These are phyloP conservation scores for Galaxias olidus DNA, from an alignment of 2,797 vertebrate genomes.

Conservation along the genomic window DNA sequence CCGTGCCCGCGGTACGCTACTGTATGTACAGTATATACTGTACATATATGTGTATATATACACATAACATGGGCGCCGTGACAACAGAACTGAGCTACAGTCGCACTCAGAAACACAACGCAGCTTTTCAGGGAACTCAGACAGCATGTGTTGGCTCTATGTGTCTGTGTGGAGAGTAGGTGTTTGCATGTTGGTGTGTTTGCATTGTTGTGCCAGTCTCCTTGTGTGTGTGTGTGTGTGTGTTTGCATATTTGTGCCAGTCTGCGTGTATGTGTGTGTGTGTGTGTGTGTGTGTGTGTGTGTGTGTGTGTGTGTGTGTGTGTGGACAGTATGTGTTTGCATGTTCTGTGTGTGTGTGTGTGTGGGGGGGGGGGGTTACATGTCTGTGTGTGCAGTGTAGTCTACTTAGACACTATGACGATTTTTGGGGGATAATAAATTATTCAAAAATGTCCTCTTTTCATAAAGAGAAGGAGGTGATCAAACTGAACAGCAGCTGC, in stretches of 20 bases:
- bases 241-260: background rate
- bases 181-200: no score
- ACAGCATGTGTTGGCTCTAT: no score
- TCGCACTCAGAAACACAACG: constrained; percentile 38
- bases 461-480: no score
- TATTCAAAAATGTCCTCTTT: constrained; percentile 11
- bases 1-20: no score
- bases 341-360: background rate
- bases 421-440: background rate
- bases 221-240: background rate
- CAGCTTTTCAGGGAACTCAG: background rate
- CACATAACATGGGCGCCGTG: no score
- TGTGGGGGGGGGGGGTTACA: no score
- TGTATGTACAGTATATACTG: no score
- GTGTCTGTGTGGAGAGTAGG: background rate
- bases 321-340: background rate
- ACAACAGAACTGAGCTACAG: constrained; percentile 49
- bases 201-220: no score
- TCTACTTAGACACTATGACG: no score
- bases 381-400: no score
- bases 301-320: background rate
- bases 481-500: background rate
- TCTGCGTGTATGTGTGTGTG: background rate
- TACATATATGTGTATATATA: no score
- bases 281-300: background rate